Base-by-base conservation (phyloP, 2,797 vertebrate species). In the Betta splendens region DNA sequence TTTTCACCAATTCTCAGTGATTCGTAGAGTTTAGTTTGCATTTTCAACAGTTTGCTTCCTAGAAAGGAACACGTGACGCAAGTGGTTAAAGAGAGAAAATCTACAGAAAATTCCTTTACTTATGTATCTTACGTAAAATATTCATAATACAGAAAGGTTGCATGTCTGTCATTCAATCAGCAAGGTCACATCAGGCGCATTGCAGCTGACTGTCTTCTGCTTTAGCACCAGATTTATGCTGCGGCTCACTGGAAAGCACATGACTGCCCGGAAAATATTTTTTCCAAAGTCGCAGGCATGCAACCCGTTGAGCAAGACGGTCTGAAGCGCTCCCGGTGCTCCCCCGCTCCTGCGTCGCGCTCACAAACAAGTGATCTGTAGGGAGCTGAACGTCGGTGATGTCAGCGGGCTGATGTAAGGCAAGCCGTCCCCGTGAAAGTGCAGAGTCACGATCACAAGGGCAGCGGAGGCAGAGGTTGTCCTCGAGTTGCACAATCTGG, bases 371-470 rank as follows among this genome's bases (percentile, higher is more conserved):
- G 62, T 86, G 83, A 80, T 57, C 58, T 72, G 32, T 55, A 38
- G 12, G 32, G 61, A 56, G 53, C 66, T 67, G 67, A 49, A 39
- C 66, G 70, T 56, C 8, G 1, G 22, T 84, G 78, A 86, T 56
- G 81, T 89, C 74, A 84, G 43, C 0, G 13, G 43, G 44, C 23
- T 79, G 63, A 72, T 73, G 71, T 53, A 80, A 89, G 55, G 9
- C 47, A 13, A 81, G 84, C 76, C 73, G 72, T 76, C 77, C 84
- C 77, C 73, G 18, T 33, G 10, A 47, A 75, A 77, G 36, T 59
- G 84, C 64, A 5, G 45, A 75, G 81, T 89, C 89, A 89, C 52
- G 47, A 36, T 89, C 76, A 86, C 42, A 23, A 36, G 51, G 18
- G 15, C 50, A 45, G 55, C 3, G 46, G 36, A 52, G 31, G 47